These are phyloP conservation scores for Catocala nupta DNA, from an alignment of 2,888 invertebrate species.

Conservation along the genomic window DNA sequence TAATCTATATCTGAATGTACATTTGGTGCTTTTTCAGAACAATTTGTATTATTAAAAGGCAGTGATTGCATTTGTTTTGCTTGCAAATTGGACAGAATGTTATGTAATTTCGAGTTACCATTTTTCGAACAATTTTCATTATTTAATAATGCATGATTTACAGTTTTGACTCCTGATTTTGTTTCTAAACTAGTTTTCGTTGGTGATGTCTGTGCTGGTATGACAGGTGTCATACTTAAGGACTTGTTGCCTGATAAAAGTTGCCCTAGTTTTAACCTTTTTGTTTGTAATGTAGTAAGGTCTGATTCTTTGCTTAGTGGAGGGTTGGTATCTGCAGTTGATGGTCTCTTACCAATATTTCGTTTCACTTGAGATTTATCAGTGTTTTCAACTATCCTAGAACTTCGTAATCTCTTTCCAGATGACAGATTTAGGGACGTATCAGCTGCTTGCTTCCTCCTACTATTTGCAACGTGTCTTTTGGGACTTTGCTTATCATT, in stretches of 20 bases:
- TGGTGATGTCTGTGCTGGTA: slow-evolving; percentile 63
- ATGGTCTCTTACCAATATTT: slow-evolving; percentile 70
- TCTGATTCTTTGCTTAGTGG: slow-evolving; percentile 71
- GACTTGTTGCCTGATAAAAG: slow-evolving; percentile 74
- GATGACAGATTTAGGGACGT: slow-evolving; percentile 64
- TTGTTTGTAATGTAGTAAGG: slow-evolving; percentile 72
- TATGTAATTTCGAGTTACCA: slow-evolving; percentile 84
- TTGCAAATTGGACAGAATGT: slow-evolving; percentile 81
- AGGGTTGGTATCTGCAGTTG: slow-evolving; percentile 64
- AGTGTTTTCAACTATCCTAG: slow-evolving; percentile 74
- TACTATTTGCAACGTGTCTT: slow-evolving; percentile 69
- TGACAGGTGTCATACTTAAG: slow-evolving; percentile 73
- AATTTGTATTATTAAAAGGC: slow-evolving; percentile 69
- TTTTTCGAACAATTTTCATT: slow-evolving; percentile 84
- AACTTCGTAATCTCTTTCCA: slow-evolving; percentile 81
- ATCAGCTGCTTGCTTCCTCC: slow-evolving; percentile 66
- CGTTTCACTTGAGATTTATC: slow-evolving; percentile 67
- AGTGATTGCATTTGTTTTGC: slow-evolving; percentile 76
- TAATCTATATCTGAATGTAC: slow-evolving; percentile 70
- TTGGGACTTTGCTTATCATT: slow-evolving; percentile 69
- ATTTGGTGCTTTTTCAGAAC: slow-evolving; percentile 65
- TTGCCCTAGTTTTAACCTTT: slow-evolving; percentile 80
- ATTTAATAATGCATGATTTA: slow-evolving; percentile 75
- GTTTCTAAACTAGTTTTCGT: slow-evolving; percentile 63
- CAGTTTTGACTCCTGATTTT: slow-evolving; percentile 64